phyloP scores from a whole-genome alignment of 1,140 invertebrate genomes.

The Rhyacophila brunnea region DNA sequence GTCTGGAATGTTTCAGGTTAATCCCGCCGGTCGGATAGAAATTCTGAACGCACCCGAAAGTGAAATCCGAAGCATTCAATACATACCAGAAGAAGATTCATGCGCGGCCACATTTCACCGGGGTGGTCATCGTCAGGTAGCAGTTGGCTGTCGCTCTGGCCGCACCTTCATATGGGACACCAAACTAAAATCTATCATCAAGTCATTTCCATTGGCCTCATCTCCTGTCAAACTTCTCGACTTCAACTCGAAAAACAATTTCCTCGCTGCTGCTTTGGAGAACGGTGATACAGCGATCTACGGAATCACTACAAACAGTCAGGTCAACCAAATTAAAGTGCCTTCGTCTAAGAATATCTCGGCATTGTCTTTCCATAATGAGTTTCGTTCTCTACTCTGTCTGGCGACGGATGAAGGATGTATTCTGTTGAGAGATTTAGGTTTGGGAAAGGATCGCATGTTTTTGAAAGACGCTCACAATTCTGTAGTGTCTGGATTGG shows the following conservation, averaged over 20 bases:
- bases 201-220: conserved; percentile 45
- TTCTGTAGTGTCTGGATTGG: conserved; percentile 49
- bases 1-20: conserved; percentile 42
- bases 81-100: conserved; percentile 46
- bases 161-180: conserved; percentile 53
- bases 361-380: conserved; percentile 51
- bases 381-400: conserved; percentile 45
- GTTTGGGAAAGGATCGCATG: conserved; percentile 49
- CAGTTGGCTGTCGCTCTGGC: conserved; percentile 48
- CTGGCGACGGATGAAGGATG: conserved; percentile 52
- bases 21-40: conserved; percentile 45
- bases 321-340: conserved; percentile 46
- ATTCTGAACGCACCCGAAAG: conserved; percentile 47
- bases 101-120: conserved; percentile 50
- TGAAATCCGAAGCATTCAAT: conserved; percentile 47
- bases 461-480: conserved; percentile 50
- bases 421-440: conserved; percentile 47
- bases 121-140: conserved; percentile 47
- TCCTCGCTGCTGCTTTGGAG: conserved; percentile 46
- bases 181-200: conserved; percentile 47
- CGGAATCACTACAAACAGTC: conserved; percentile 47
- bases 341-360: conserved; percentile 47
- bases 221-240: conserved; percentile 47
- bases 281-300: conserved; percentile 52
- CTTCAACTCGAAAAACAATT: conserved; percentile 52